Base-by-base conservation (phyloP, 2,113 vertebrate species). In the Pseudonaja textilis region DNA sequence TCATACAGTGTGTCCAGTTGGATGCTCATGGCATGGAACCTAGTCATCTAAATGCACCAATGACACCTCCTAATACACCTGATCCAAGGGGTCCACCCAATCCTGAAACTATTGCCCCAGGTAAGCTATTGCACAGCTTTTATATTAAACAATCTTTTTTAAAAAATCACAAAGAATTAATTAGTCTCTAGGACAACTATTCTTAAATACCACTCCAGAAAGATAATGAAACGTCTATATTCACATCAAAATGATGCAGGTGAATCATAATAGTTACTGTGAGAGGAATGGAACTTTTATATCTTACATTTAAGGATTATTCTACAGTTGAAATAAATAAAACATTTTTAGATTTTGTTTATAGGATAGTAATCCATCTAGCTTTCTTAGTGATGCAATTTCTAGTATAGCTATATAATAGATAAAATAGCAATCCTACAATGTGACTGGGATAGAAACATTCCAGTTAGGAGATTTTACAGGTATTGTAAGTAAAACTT, bases 51-150 rank as follows among this genome's bases (percentile, higher is more conserved):
- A 96, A 97, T 0, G 94, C 96, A 14, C 97, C 97, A 39, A 96
- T 97, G 92, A 98, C 98, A 23, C 97, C 97, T 69, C 97, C 97
- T 59, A 98, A 99, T 54, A 97, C 97, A 23, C 95, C 98, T 0
- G 97, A 98, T 45, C 97, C 97, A 86, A 96, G 94, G 86, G 97
- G 96, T 47, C 97, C 97, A 87, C 97, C 98, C 2, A 98, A 99
- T 95, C 99, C 98, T 61, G 98, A 98, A 89, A 98, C 90, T 92
- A 99, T 99, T 2, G 99, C 99, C 50, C 99, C 99, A 96, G 99
- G 99, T 99, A 97, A 97, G 88, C 81, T 61, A 90, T 20, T 88
- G 52, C 64, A 45, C 2, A 90, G 59, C 42, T 92, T 11, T 61
- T 20, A 50, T 92, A 92, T 0, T 0, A 61, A 0, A 89, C 88